Conservation (phyloP, 2,113 vertebrate species). For the Australoheros scitulus region DNA sequence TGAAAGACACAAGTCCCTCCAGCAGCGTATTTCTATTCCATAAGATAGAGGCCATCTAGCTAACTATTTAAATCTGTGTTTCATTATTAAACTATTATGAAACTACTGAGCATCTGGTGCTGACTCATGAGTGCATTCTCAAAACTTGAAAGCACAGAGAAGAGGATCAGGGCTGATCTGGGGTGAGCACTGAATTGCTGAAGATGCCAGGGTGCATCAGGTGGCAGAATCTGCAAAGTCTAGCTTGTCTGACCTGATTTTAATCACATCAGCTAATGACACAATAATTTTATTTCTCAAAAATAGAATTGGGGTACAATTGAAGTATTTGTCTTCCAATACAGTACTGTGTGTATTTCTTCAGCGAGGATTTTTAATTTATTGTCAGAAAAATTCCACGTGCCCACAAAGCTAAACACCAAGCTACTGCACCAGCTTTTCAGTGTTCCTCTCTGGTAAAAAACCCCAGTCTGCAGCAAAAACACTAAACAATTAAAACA, state of each 20-base stretch:
- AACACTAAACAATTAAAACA: neutral
- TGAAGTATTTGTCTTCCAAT: neutral
- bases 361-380: neutral
- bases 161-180: neutral
- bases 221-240: conserved; percentile 4
- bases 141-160: neutral
- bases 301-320: neutral
- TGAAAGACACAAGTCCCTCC: neutral
- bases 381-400: neutral
- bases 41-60: too few relatives aligned
- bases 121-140: neutral
- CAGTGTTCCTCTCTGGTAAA: neutral
- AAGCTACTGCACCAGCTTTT: neutral
- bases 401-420: neutral
- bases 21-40: neutral
- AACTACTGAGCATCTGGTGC: neutral
- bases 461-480: neutral
- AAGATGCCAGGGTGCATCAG: conserved; percentile 3
- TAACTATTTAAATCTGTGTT: neutral
- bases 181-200: neutral
- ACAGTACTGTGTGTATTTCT: neutral
- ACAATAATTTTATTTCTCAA: neutral
- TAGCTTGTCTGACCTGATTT: neutral
- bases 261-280: neutral
- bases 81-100: neutral